Conservation (phyloP, 2,888 invertebrate genomes). For the Lathronympha strigana region DNA sequence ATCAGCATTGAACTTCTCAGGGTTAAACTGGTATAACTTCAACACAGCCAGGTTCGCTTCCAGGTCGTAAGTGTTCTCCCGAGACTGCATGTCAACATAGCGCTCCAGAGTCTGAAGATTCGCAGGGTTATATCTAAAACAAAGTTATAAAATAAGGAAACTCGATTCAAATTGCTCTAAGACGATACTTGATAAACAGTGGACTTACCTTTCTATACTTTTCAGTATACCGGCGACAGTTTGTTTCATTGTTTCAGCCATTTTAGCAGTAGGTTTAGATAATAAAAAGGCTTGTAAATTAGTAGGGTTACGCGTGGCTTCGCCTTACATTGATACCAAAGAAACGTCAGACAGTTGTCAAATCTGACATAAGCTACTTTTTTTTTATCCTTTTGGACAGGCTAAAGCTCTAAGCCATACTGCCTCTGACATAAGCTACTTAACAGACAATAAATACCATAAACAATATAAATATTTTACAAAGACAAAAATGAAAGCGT, state of each 20-base stretch:
- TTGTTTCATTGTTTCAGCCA: conserved; percentile 94
- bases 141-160: conserved; percentile 35
- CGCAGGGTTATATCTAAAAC: conserved; percentile 96
- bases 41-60: conserved; percentile 98
- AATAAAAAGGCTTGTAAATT: conserved; percentile 20
- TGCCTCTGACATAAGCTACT: neutral
- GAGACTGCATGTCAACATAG: conserved; percentile 96
- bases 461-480: conserved; percentile 3
- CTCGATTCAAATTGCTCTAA: conserved; percentile 30
- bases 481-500: no score
- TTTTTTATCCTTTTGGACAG: neutral
- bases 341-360: conserved; percentile 27
- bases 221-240: conserved; percentile 94
- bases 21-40: conserved; percentile 98
- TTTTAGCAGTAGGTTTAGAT: conserved; percentile 53
- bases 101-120: conserved; percentile 95
- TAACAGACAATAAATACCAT: neutral
- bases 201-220: conserved; percentile 93
- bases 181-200: neutral
- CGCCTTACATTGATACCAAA: conserved; percentile 7
- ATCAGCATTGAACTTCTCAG: conserved; percentile 91
- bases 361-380: neutral
- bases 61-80: conserved; percentile 97
- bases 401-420: no score
- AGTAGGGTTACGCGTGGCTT: conserved; percentile 36